phyloP scores from a whole-genome alignment of 2,113 vertebrate genomes.

The Oceanites oceanicus region DNA sequence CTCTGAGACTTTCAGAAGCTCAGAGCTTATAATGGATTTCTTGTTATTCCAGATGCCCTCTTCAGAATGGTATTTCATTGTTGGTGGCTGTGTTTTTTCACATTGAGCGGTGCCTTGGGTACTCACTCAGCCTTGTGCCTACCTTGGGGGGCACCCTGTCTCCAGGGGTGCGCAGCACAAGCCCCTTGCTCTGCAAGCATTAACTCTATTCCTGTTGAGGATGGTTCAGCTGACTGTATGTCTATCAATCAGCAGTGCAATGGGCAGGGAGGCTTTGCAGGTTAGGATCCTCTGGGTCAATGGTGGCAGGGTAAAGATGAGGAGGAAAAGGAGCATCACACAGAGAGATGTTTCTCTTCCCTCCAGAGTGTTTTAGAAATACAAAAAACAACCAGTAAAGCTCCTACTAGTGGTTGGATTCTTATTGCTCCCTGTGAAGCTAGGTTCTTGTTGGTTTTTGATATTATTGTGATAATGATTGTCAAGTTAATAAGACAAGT shows the following conservation, averaged over 20 bases:
- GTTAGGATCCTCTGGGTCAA: neutral
- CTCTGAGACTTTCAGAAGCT: neutral
- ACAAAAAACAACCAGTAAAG: neutral
- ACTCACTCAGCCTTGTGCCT: neutral
- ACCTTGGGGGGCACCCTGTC: rapidly evolving
- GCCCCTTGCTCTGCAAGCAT: neutral
- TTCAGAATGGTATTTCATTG: neutral
- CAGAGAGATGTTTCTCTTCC: neutral
- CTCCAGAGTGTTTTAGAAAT: neutral
- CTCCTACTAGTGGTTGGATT: neutral
- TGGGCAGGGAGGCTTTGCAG: neutral
- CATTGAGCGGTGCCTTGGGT: neutral
- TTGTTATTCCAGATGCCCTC: neutral
- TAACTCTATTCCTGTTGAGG: neutral
- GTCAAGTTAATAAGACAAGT: neutral
- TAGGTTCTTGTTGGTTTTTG: neutral
- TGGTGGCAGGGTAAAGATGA: neutral
- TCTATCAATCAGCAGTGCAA: neutral
- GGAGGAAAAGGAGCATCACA: neutral
- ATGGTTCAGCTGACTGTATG: rapidly evolving
- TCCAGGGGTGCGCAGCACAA: neutral
- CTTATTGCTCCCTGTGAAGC: neutral
- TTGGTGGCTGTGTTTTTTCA: neutral
- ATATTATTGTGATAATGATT: neutral
- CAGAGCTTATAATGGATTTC: neutral